Evolutionary conservation across 2,797 vertebrate species (phyloP).

Genomic region (Pangasius krempfi): DNA sequence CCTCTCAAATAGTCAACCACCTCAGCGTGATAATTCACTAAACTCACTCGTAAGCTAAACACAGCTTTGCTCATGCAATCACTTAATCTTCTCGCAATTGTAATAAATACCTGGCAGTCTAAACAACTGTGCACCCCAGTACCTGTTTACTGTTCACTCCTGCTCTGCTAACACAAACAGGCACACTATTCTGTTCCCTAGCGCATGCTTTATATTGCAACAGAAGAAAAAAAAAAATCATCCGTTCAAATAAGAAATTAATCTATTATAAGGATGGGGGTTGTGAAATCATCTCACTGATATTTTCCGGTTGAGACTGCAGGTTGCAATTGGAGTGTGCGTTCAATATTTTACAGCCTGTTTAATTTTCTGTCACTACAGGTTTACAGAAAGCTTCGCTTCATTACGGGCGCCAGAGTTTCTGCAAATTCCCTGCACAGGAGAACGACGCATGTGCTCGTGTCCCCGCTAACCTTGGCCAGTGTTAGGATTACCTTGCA

Average conservation of each 20-base stretch:
- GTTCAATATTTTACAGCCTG: conserved; percentile 12
- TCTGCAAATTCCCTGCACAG: conserved; percentile 64
- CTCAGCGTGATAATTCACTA: conserved; percentile 47
- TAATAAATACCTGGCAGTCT: conserved; percentile 55
- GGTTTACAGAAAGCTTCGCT: background rate
- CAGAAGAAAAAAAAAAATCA: background rate
- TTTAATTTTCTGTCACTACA: conserved; percentile 12
- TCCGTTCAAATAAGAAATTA: background rate
- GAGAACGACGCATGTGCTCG: conserved; percentile 82
- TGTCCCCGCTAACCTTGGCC: conserved; percentile 98
- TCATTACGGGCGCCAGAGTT: background rate
- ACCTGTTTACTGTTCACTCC: conserved; percentile 8
- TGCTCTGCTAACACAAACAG: background rate
- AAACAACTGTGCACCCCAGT: conserved; percentile 31
- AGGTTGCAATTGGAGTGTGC: background rate
- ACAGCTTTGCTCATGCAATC: conserved; percentile 57
- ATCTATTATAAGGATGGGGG: background rate
- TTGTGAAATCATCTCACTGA: background rate
- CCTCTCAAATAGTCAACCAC: conserved; percentile 40
- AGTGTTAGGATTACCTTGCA: conserved; percentile 98
- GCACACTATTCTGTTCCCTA: background rate
- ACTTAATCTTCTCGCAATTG: conserved; percentile 58
- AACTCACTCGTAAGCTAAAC: conserved; percentile 57
- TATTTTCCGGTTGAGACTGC: background rate
- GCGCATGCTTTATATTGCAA: background rate